Evolutionary conservation across 1,140 invertebrate species (phyloP).

Genomic region (Eurosta solidaginis): DNA sequence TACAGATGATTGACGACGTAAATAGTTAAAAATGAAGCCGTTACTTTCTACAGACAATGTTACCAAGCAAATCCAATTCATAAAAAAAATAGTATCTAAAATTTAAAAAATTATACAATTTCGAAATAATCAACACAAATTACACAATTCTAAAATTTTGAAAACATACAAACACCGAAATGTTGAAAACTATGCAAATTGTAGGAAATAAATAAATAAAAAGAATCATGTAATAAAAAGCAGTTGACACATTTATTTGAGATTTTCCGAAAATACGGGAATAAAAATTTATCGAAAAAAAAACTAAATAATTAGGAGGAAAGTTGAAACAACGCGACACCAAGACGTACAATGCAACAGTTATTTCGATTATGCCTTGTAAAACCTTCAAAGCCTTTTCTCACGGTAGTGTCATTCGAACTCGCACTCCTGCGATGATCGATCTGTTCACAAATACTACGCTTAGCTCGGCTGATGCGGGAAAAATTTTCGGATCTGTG

Average conservation of each 20-base stretch:
- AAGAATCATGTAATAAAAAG: slow-evolving; percentile 4
- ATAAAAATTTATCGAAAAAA: background rate
- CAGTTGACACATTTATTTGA: background rate
- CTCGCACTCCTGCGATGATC: no score
- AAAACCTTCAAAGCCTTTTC: no score
- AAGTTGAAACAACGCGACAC: no score
- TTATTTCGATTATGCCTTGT: no score
- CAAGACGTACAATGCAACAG: no score
- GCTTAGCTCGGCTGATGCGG: no score
- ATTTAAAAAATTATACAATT: background rate
- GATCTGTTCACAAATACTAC: no score
- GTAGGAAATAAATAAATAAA: background rate
- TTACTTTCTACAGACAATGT: background rate
- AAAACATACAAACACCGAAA: background rate
- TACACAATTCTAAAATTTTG: background rate
- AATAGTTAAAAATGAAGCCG: background rate
- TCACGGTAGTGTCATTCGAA: no score
- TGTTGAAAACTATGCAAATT: background rate
- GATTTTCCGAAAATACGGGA: background rate
- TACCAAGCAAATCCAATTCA: background rate
- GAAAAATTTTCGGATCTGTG: no score
- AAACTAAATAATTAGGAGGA: background rate
- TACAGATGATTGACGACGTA: background rate
- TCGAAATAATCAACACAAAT: background rate
- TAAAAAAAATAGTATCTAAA: background rate